Conservation (phyloP, 2,113 vertebrate species). For the Dolichotis patagonum region DNA sequence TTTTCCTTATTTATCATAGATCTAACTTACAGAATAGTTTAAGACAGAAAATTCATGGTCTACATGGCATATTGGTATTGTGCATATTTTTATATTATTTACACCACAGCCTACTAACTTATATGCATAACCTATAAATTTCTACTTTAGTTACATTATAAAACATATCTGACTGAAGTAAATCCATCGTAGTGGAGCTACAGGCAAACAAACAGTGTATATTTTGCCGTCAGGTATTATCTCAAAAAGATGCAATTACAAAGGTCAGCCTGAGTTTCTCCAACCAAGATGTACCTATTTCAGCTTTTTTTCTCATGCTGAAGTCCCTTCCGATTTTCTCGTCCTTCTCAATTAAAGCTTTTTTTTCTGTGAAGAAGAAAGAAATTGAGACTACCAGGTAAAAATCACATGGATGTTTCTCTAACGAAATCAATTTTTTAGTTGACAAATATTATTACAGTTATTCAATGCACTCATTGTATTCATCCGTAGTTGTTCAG, state of each 20-base stretch:
- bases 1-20: not conserved
- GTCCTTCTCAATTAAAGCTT: not conserved
- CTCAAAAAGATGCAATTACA: not conserved
- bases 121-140: not conserved
- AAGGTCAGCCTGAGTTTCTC: too few relatives aligned
- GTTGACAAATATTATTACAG: not conserved
- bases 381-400: not conserved
- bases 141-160: not conserved
- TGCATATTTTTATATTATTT: not conserved
- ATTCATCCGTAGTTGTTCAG: not conserved
- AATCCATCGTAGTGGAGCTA: not conserved
- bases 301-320: not conserved
- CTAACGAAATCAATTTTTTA: not conserved
- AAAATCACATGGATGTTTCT: not conserved
- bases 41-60: not conserved
- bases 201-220: not conserved
- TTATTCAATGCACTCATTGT: not conserved
- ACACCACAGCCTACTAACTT: not conserved
- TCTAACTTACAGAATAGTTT: not conserved
- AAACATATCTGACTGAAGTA: not conserved
- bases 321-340: not conserved
- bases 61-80: not conserved
- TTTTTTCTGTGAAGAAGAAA: not conserved
- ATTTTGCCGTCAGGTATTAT: not conserved
- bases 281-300: not conserved